phyloP scores from a whole-genome alignment of 1,140 invertebrate genomes.

The Spodoptera frugiperda region DNA sequence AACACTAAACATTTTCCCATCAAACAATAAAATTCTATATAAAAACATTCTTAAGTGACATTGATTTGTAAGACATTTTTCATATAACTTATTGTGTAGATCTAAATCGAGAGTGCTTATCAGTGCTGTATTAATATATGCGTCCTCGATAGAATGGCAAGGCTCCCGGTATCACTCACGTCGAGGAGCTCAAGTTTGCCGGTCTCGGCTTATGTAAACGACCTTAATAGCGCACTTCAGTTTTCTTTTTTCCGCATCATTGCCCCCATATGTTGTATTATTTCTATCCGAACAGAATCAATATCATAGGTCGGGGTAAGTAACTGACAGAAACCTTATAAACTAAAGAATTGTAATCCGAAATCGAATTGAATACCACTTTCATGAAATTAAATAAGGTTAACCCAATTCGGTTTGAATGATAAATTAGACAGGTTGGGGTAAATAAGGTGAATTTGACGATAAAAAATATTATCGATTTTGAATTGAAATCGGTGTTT shows the following conservation, averaged over 20 bases:
- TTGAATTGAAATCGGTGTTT: not conserved
- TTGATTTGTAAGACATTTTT: not conserved
- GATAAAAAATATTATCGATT: not conserved
- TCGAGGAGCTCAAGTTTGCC: slow-evolving; percentile 34
- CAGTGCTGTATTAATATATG: slow-evolving; percentile 42
- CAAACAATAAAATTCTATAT: too few relatives aligned
- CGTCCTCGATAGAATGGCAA: slow-evolving; percentile 21
- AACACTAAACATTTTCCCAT: too few relatives aligned
- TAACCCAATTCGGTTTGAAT: slow-evolving; percentile 13
- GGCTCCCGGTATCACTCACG: slow-evolving; percentile 33
- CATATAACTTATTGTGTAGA: slow-evolving; percentile 1
- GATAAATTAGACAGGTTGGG: slow-evolving; percentile 2
- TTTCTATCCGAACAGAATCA: slow-evolving; percentile 1
- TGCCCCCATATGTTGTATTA: slow-evolving; percentile 30
- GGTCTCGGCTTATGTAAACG: slow-evolving; percentile 46
- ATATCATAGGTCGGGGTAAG: not conserved
- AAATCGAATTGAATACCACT: slow-evolving; percentile 1
- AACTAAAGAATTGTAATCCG: slow-evolving; percentile 15
- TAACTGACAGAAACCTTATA: not conserved
- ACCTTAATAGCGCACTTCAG: slow-evolving; percentile 52
- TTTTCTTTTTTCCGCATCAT: slow-evolving; percentile 49
- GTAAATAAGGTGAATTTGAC: not conserved
- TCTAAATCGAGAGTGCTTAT: slow-evolving; percentile 32
- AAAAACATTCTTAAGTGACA: not conserved
- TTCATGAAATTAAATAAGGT: slow-evolving; percentile 27